phyloP scores from a whole-genome alignment of 2,113 vertebrate species.

The Lepidothrix coronata region DNA sequence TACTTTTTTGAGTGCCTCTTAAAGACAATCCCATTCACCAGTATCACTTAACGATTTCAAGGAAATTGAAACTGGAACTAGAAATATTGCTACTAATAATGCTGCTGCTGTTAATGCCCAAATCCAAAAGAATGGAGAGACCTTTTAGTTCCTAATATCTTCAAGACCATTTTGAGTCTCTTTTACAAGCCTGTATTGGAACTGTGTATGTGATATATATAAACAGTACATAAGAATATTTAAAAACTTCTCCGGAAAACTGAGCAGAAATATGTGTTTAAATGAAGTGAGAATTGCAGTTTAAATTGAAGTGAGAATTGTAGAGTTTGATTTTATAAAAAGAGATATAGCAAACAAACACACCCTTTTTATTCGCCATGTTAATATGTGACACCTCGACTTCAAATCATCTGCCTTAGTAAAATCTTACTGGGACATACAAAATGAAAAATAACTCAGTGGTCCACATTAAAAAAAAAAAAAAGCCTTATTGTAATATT shows the following conservation, averaged over 20 bases:
- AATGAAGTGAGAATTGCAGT: not conserved
- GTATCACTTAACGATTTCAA: not conserved
- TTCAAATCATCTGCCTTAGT: constrained; percentile 66
- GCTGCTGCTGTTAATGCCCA: not conserved
- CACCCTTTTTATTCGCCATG: constrained; percentile 64
- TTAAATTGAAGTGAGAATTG: not conserved
- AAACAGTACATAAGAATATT: not conserved
- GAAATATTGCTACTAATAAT: not conserved
- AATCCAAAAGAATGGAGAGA: not conserved
- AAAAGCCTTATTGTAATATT: not conserved
- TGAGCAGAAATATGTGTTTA: not conserved
- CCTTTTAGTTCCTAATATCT: not conserved
- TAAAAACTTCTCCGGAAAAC: not conserved
- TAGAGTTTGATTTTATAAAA: constrained; percentile 29
- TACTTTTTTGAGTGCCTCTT: not conserved
- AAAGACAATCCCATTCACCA: not conserved
- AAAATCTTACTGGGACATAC: constrained; percentile 67
- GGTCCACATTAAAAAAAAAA: not conserved
- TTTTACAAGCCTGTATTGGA: constrained; percentile 29
- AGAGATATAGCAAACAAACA: constrained; percentile 17
- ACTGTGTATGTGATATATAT: not conserved
- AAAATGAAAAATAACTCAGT: constrained; percentile 54
- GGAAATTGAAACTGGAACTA: not conserved
- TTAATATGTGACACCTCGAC: constrained; percentile 66
- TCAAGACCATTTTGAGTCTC: not conserved